phyloP scores from a whole-genome alignment of 2,113 vertebrate genomes.

The Rousettus leschenaultii region DNA sequence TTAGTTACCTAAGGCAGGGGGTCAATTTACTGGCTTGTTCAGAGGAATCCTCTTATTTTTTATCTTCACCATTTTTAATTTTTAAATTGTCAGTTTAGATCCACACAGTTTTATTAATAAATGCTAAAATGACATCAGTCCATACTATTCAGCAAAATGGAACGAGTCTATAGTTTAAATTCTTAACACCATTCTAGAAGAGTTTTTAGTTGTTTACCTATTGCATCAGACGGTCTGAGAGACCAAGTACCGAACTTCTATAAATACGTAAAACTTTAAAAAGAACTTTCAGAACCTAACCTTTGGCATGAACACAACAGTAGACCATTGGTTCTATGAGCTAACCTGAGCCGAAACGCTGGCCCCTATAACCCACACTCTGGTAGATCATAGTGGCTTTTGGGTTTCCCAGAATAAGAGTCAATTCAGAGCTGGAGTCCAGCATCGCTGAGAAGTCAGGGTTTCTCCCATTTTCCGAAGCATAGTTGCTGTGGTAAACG shows the following conservation, averaged over 20 bases:
- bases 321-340: not conserved
- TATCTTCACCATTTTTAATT: not conserved
- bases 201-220: not conserved
- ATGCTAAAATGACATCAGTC: not conserved
- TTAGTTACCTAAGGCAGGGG: not conserved
- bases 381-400: not conserved
- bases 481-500: not conserved
- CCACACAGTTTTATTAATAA: not conserved
- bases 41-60: not conserved
- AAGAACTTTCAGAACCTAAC: not conserved
- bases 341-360: not conserved
- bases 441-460: not conserved
- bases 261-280: slow-evolving; percentile 1
- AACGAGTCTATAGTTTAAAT: not conserved
- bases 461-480: not conserved
- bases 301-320: not conserved
- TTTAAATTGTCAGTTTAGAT: not conserved
- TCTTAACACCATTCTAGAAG: not conserved
- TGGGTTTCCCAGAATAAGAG: not conserved
- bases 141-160: not conserved
- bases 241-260: not conserved
- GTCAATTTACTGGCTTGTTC: not conserved
- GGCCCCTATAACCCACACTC: no score
- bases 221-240: not conserved
- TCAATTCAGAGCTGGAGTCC: not conserved